These are phyloP conservation scores for Odocoileus virginianus DNA, from an alignment of 2,113 vertebrate species.

Conservation along the genomic window DNA sequence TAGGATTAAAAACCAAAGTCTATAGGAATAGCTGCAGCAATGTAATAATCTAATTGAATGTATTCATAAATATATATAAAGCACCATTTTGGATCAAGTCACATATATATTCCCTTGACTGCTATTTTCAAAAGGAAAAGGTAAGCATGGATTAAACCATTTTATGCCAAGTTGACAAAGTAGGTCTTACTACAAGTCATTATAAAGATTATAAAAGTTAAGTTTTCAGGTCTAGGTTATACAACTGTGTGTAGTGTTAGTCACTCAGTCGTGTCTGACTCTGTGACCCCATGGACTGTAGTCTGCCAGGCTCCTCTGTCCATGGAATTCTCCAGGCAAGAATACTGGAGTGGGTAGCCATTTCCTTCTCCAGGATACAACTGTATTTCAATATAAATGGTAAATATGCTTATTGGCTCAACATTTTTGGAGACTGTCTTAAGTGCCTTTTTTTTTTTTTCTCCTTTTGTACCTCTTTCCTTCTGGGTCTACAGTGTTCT, in stretches of 20 bases:
- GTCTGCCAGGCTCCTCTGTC: not conserved
- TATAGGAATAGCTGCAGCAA: not conserved
- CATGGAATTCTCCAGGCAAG: not conserved
- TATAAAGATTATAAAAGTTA: not conserved
- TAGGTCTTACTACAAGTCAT: not conserved
- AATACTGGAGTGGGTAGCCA: not conserved
- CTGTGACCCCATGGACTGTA: not conserved
- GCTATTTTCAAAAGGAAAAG: constrained; percentile 1
- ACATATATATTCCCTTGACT: not conserved
- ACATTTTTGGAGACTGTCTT: not conserved
- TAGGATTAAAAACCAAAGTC: not conserved
- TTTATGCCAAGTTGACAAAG: not conserved
- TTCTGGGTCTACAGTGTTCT: not conserved
- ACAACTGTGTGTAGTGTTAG: not conserved
- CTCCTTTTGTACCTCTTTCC: not conserved
- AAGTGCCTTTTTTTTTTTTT: not conserved
- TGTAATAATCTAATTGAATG: not conserved
- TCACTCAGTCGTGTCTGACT: not conserved
- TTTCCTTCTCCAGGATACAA: not conserved
- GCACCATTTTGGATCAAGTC: not conserved
- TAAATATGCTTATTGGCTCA: not conserved
- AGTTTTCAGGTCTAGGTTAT: not conserved
- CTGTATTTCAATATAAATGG: not conserved
- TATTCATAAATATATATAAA: not conserved
- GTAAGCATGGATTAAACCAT: not conserved